phyloP scores from a whole-genome alignment of 2,888 invertebrate genomes.

The Drosophila eohydei region DNA sequence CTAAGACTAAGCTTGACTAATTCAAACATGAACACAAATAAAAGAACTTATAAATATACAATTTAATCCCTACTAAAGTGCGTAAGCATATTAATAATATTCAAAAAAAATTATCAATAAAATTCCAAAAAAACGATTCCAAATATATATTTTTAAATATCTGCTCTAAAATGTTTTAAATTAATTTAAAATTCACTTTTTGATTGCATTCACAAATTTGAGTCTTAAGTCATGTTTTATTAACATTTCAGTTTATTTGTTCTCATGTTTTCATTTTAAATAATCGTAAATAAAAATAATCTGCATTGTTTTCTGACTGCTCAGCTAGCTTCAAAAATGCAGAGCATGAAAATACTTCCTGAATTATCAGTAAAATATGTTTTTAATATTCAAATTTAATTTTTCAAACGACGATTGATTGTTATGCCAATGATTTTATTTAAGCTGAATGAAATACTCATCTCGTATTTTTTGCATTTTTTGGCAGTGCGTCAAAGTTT shows the following conservation, averaged over 20 bases:
- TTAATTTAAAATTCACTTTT: neutral
- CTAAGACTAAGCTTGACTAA: no score
- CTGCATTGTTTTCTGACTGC: conserved; percentile 3
- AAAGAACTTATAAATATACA: neutral
- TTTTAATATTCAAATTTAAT: conserved; percentile 11
- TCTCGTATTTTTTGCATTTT: conserved; percentile 10
- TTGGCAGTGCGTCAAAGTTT: conserved; percentile 13
- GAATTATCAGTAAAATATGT: neutral
- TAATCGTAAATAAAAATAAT: neutral
- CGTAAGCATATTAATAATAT: neutral
- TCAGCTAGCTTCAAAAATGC: neutral
- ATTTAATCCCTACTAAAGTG: neutral
- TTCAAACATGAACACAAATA: no score
- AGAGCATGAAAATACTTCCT: conserved; percentile 31
- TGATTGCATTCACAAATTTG: neutral
- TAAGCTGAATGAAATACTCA: conserved; percentile 10
- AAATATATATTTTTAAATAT: no score
- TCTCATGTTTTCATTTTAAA: neutral
- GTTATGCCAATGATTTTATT: conserved; percentile 17
- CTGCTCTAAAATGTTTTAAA: no score
- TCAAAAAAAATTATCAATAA: neutral
- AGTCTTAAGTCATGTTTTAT: neutral
- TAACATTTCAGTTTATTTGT: neutral
- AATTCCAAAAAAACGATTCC: neutral
- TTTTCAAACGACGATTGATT: conserved; percentile 8